A percentile compares a stretch with the other conserved stretches of the same genome.
Evolutionary conservation across 2,888 invertebrate species (phyloP).

Genomic region (Dolichopus griseipennis): DNA sequence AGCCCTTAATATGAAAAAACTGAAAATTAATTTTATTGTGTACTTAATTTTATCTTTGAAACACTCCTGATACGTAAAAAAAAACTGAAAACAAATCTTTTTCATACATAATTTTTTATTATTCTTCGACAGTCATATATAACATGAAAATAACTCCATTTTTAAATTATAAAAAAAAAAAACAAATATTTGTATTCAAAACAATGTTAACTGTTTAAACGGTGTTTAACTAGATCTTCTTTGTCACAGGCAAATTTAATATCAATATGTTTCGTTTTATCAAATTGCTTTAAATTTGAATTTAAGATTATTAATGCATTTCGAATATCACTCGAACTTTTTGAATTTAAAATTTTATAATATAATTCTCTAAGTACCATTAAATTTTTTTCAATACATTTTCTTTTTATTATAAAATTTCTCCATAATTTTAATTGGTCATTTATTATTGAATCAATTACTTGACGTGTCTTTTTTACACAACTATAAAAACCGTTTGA

Average conservation of each 20-base stretch:
- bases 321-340: not conserved
- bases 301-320: not conserved
- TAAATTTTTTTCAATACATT: not conserved
- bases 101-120: not conserved
- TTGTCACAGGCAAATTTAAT: constrained; percentile 1
- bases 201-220: not conserved
- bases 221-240: not conserved
- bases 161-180: not conserved
- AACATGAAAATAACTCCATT: not conserved
- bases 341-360: not conserved
- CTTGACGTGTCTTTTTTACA: not conserved
- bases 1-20: too few species aligned
- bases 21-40: too few species aligned
- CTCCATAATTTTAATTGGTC: not conserved
- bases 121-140: not conserved
- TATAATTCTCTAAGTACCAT: not conserved
- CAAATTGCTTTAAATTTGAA: not conserved
- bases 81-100: too few species aligned
- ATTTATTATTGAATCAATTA: not conserved
- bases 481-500: not conserved
- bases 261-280: not conserved
- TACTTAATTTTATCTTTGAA: not conserved
- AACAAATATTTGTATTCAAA: not conserved
- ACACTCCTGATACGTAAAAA: too few species aligned
- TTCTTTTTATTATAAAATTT: not conserved